Evolutionary conservation across 2,888 invertebrate species (phyloP), one percentile per base, ranked within the genome.

Genomic region (Anarsia innoxiella): DNA sequence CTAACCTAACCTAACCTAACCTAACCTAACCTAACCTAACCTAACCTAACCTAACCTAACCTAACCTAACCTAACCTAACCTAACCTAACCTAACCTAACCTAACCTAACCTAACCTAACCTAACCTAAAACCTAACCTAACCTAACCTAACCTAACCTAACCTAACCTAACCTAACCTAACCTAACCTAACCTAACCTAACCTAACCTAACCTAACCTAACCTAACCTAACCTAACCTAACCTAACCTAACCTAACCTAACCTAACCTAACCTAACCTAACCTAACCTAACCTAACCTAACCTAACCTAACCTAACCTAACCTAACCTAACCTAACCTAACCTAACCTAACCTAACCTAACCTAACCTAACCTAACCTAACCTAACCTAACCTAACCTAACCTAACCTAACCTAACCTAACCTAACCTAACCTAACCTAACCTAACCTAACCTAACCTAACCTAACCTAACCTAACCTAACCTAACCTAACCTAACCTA

Each of bases 291-390:
- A 43, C 43, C 44, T 44, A 44, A 44, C 43, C 43, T 44, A 44
- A 44, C 43, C 43, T 44, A 44, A 44, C 43, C 43, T 44, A 44
- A 44, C 43, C 43, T 44, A 43, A 43, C 43, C 44, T 44, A 44
- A 44, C 44, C 44, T 44, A 44, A 44, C 44, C 44, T 44, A 44
- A 44, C 44, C 44, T 44, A 44, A 44, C 44, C 44, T 44, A 44
- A 44, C 44, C 44, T 44, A 44, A 44, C 44, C 44, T 44, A 40
- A 44, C 44, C 44, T 44, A 44, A 44, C 44, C 44, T 44, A 44
- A 44, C 36, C 44, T 44, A 44, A 44, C 44, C 44, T 44, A 44
- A 44, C 44, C 44, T 44, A 44, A 44, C 44, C 44, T 44, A 44
- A 44, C 44, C 41, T 44, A 44, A 44, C 39, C 44, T 44, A 44